These are phyloP conservation scores for Candidula unifasciata DNA, from an alignment of 2,888 invertebrate genomes.

Conservation along the genomic window DNA sequence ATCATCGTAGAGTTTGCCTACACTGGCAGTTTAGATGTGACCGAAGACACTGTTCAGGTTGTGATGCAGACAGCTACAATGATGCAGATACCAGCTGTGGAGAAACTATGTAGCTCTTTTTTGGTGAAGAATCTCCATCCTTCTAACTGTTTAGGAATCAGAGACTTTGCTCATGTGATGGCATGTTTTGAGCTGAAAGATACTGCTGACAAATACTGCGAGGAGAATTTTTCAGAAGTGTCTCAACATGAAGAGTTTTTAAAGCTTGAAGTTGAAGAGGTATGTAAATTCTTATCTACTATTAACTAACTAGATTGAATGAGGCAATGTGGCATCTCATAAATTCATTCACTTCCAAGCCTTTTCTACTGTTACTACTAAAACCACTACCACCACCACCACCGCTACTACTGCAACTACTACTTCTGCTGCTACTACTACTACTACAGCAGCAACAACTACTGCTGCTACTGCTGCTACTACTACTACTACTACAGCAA, in stretches of 20 bases:
- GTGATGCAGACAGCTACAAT: conserved; percentile 55
- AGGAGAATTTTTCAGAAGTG: conserved; percentile 54
- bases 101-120: conserved; percentile 51
- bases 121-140: conserved; percentile 52
- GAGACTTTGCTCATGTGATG: conserved; percentile 52
- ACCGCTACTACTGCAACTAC: too few relatives aligned
- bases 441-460: too few relatives aligned
- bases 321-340: neutral
- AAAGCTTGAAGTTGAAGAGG: conserved; percentile 51
- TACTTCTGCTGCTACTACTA: too few relatives aligned
- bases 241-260: conserved; percentile 56
- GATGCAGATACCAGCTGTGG: conserved; percentile 55
- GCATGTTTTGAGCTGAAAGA: conserved; percentile 49
- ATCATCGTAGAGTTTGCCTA: conserved; percentile 54
- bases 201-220: conserved; percentile 53
- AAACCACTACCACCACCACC: too few relatives aligned
- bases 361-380: too few relatives aligned
- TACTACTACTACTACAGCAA: too few relatives aligned
- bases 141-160: conserved; percentile 54
- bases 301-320: neutral
- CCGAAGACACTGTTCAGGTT: conserved; percentile 54
- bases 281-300: neutral
- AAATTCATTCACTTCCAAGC: too few relatives aligned
- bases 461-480: too few relatives aligned
- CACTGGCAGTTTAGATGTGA: conserved; percentile 46